Base-by-base conservation (phyloP, 2,113 vertebrate species). In the Lamprotornis superbus region DNA sequence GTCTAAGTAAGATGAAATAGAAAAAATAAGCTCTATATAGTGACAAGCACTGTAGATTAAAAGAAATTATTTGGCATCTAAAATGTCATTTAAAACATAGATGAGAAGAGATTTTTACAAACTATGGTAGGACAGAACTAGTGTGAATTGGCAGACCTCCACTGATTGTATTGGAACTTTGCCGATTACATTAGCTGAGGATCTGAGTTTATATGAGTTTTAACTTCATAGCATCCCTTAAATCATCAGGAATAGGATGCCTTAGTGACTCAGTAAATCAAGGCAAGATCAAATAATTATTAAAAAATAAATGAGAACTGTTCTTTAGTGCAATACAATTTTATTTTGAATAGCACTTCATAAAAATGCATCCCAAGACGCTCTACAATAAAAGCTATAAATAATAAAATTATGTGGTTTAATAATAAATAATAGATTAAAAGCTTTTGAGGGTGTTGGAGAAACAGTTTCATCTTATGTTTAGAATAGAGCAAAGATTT, bases 361-460 rank as follows among this genome's bases (percentile, higher is more conserved):
- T 88, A 86, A 27, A 95, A 95, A 91, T 90, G 22, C 47, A 55
- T 91, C 87, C 70, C 94, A 77, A 90, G 84, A 80, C 56, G 65
- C 60, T 77, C 77, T 75, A 80, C 47, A 86, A 80, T 70, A 81
- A 94, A 93, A 93, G 40, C 23, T 88, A 95, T 96, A 96, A 95
- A 96, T 96, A 95, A 93, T 94, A 60, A 21, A 96, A 83, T 93
- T 94, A 83, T 86, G 40, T 78, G 49, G 76, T 86, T 94, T 78
- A 93, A 83, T 86, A 94, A 94, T 96, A 92, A 94, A 95, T 94
- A 93, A 90, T 95, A 96, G 85, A 94, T 95, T 94, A 91, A 95
- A 93, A 93, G 56, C 64, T 90, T 52, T 69, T 94, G 82, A 80
- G 76, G 24, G 35, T 84, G 16, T 78, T 87, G 56, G 18, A 84